phyloP scores from a whole-genome alignment of 2,888 invertebrate genomes.

The Lumbricus terrestris region DNA sequence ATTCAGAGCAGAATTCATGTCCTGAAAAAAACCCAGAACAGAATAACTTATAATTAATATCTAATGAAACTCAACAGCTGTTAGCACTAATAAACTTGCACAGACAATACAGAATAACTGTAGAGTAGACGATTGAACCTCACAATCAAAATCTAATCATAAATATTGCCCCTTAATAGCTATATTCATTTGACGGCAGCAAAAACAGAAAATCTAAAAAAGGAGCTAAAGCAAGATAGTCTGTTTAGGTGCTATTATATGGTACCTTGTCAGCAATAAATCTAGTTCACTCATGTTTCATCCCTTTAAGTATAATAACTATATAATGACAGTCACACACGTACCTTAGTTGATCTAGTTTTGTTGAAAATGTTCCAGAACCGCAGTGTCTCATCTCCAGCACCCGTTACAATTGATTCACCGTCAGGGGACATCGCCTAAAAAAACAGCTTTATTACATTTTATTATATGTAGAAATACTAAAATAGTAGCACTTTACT shows the following conservation, averaged over 20 bases:
- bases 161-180: too few species aligned
- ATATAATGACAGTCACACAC: background rate
- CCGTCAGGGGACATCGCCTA: slow-evolving; percentile 79
- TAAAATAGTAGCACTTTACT: background rate
- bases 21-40: slow-evolving; percentile 35
- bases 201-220: too few species aligned
- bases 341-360: slow-evolving; percentile 72
- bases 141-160: background rate
- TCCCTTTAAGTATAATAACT: background rate
- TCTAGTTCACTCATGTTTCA: background rate
- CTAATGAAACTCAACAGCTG: background rate
- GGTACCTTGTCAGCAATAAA: background rate
- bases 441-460: background rate
- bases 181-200: too few species aligned
- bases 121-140: background rate
- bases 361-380: slow-evolving; percentile 99
- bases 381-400: slow-evolving; percentile 92
- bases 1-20: slow-evolving; percentile 41
- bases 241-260: too few species aligned
- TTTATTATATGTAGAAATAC: background rate
- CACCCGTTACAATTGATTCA: slow-evolving; percentile 88
- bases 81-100: background rate
- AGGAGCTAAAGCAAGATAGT: too few species aligned
- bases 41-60: slow-evolving; percentile 12
- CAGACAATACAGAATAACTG: background rate